Conservation (phyloP, 2,113 vertebrate species). For the Phycodurus eques region DNA sequence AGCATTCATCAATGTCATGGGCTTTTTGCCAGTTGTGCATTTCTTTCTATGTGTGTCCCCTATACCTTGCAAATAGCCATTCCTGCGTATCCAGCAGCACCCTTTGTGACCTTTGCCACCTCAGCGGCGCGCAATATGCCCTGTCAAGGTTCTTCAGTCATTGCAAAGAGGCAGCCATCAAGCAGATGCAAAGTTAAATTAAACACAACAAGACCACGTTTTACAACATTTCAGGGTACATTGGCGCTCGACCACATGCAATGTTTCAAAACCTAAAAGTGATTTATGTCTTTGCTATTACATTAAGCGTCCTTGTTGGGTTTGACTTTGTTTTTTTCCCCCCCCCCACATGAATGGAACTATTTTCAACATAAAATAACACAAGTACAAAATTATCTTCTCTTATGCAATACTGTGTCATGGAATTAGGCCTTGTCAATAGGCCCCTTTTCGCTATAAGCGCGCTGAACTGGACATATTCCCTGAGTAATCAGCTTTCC, state of each 20-base stretch:
- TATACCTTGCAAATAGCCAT: conserved; percentile 48
- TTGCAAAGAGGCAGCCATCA: neutral
- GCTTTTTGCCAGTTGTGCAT: conserved; percentile 67
- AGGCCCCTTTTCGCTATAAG: no score
- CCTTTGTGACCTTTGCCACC: conserved; percentile 34
- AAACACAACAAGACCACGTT: neutral
- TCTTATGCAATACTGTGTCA: neutral
- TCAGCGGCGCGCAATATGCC: conserved; percentile 33
- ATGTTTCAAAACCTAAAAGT: neutral
- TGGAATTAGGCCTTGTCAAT: no score
- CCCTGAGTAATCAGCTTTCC: no score
- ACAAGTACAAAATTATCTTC: no score
- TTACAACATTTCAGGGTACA: neutral
- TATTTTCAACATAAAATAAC: no score
- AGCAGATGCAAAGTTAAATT: neutral
- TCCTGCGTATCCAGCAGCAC: conserved; percentile 49
- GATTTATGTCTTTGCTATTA: neutral
- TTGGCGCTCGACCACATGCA: neutral
- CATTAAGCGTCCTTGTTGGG: neutral
- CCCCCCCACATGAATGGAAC: no score
- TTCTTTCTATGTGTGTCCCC: conserved; percentile 49
- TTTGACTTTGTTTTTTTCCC: neutral
- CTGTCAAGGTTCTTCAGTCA: conserved; percentile 51
- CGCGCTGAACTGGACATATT: no score
- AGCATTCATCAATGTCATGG: conserved; percentile 72